Evolutionary conservation across 2,888 invertebrate species (phyloP).

Genomic region (Nebria salina): DNA sequence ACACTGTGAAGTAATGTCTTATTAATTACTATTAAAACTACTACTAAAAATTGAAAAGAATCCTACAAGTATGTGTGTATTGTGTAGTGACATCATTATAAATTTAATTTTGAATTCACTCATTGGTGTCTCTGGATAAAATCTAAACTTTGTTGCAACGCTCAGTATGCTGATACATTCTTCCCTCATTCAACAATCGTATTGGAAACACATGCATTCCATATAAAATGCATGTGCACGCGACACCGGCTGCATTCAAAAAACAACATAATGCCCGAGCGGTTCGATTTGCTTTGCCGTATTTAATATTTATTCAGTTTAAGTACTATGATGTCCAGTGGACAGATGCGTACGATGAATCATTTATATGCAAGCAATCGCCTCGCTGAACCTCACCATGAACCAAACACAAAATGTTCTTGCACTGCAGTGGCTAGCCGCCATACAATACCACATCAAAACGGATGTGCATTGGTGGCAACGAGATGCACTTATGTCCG

Average conservation of each 20-base stretch:
- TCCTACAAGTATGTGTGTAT: too few relatives aligned
- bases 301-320: not conserved
- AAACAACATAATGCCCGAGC: not conserved
- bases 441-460: not conserved
- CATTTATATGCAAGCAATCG: not conserved
- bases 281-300: not conserved
- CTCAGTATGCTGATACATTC: not conserved
- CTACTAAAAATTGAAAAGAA: too few relatives aligned
- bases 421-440: not conserved
- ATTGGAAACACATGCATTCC: conserved; percentile 16
- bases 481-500: not conserved
- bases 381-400: not conserved
- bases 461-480: not conserved
- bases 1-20: too few relatives aligned
- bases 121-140: too few relatives aligned
- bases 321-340: not conserved
- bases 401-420: not conserved
- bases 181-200: not conserved
- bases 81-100: too few relatives aligned
- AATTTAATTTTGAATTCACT: too few relatives aligned
- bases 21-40: too few relatives aligned
- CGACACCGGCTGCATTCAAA: conserved; percentile 1
- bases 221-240: conserved; percentile 36
- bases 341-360: not conserved
- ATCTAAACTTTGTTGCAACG: not conserved